Base-by-base conservation (phyloP, 2,797 vertebrate genomes). In the Clarias laeviceps region DNA sequence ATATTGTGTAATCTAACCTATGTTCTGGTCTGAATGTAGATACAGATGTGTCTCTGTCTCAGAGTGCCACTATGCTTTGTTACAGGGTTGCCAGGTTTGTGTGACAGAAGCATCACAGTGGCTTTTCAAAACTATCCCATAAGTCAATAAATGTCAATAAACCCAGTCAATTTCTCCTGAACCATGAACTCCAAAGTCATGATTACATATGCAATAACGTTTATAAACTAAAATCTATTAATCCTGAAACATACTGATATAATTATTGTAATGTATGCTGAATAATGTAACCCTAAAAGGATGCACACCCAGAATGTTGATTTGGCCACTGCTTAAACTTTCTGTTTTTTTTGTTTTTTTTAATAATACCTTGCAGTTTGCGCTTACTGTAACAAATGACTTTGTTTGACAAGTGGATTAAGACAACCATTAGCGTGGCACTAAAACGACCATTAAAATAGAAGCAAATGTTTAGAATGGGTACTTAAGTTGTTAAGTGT, bases 401-500 rank as follows among this genome's bases (percentile, higher is more conserved):
- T 93, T 91, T 93, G 87, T 92, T 92, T 92, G 90, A 92, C 92
- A 88, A 88, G 79, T 80, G 65, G 85, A 85, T 40, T 57, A 50
- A 50, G 45, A 50, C 45, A 12, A 50, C 45, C 45, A 50, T 50
- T 50, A 50, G 5, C 45, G 45, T 73, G 50, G 87, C 88, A 80
- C 86, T 87, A 81, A 92, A 90, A 84, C 89, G 90, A 88, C 84
- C 80, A 57, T 88, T 86, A 91, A 93, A 94, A 90, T 80, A 80
- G 93, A 93, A 92, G 87, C 92, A 92, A 92, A 90, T 91, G 91
- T 91, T 90, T 91, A 91, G 91, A 77, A 77, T 6, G 15, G 18
- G 15, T 76, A 29, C 3, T 56, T 20, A 74, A 9, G 5, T 4
- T 18, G 5, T 29, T 56, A 24, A 74, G 24, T 76, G 27, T 57